Base-by-base conservation (phyloP, 2,888 invertebrate genomes). In the Pristionchus mayeri region DNA sequence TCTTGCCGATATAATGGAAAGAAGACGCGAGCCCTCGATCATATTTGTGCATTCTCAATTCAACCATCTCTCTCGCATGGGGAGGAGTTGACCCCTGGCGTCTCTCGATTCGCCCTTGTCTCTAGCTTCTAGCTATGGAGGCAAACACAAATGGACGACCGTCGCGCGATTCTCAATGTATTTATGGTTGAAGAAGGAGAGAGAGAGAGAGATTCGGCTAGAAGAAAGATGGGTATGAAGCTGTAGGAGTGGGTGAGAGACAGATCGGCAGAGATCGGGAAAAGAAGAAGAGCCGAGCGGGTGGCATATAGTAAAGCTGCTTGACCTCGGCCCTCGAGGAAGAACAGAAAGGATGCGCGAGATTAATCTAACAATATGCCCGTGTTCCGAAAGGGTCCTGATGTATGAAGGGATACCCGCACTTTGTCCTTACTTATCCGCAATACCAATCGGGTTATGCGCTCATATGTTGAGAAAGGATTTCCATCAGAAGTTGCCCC, bases 181-280 rank as follows among this genome's bases (percentile, higher is more conserved):
- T 84, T 84, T 71, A 84, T 82, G 63, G 60, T 40, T 40, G 40
- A n/a, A n/a, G n/a, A n/a, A n/a, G n/a, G n/a, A n/a, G n/a, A n/a
- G n/a, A n/a, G n/a, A n/a, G n/a, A n/a, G 71, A 37, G 60, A 81
- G 81, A 81, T 60, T 82, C 81, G 81, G 81, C 27, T 40, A 82
- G 81, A 81, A 60, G 81, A 75, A 71, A 84, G 71, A 75, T 71
- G 54, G 48, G 84, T 44, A 83, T n/a, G 48, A 44, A 60, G 60
- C 27, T 21, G 40, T 9, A 79, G 50, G 79, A 79, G 27, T 13
- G 63, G n/a, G 67, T 37, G 80, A 80, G 40, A 54, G 40, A 67
- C 30, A 40, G 82, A 63, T 60, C n/a, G 67, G 37, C 18, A 67
- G 67, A 48, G 67, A 34, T n/a, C n/a, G n/a, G 48, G 27, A 63